Base-by-base conservation (phyloP, 2,113 vertebrate genomes). In the Cynopterus brachyotis region DNA sequence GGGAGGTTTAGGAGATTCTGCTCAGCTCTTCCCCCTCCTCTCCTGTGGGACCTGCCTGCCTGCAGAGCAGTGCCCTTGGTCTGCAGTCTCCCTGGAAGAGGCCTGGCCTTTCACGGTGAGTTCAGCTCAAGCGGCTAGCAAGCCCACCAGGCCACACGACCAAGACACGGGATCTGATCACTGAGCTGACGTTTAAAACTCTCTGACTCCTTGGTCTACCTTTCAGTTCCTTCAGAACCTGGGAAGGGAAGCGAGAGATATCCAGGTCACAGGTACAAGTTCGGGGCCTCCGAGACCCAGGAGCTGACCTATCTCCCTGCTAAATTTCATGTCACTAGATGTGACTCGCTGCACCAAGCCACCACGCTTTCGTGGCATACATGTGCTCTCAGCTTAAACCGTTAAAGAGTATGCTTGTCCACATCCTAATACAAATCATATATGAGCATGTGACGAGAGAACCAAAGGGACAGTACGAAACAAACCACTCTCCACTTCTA, bases 251-350 rank as follows among this genome's bases (percentile, higher is more conserved):
- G 50, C 47, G 22, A 73, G 50, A 10, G 13, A 24, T 35, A 30
- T 22, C 9, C n/a, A 26, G 37, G 20, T 53, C 20, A 35, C 0
- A 3, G 0, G 50, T 26, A 22, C 55, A 7, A 19, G 16, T 26
- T 55, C 70, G 37, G 13, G 6, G 30, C n/a, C 13, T 35, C 10
- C 3, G 0, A 53, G 85, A 37, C 57, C 45, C 28, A 22, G 81
- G 28, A 22, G 59, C 64, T 32, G 28, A 50, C 24, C 10, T 0
- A 3, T 4, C 37, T 17, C 50, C 50, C 69, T 0, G 2, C 3
- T 2, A 45, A 47, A 22, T 17, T 10, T 40, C 72, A n/a, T 0
- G 2, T 17, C 15, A 57, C 60, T 8, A 9, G 62, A 12, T 6
- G 10, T 17, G 45, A 67, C 26, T 81, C 85, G 42, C 37, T 7